phyloP scores from a whole-genome alignment of 2,888 invertebrate species.

The Icerya purchasi region DNA sequence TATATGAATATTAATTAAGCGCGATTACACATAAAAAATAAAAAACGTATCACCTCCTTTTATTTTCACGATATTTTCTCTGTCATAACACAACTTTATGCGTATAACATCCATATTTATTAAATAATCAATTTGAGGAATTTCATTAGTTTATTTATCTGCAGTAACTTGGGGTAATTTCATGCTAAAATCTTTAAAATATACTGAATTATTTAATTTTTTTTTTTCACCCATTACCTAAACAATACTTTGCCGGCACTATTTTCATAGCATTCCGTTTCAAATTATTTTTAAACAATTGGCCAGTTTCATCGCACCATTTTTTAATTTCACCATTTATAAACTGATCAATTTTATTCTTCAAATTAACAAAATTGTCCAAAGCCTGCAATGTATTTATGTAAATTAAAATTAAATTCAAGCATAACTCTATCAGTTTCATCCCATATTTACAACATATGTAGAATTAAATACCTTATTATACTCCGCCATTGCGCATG shows the following conservation, averaged over 20 bases:
- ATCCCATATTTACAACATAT: neutral
- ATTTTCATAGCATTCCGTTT: slow-evolving; percentile 6
- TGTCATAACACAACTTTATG: too few relatives aligned
- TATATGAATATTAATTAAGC: too few relatives aligned
- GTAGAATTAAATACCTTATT: neutral
- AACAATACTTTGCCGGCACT: neutral
- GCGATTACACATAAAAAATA: too few relatives aligned
- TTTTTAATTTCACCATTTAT: slow-evolving; percentile 1
- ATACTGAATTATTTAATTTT: neutral
- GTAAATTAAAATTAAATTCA: neutral
- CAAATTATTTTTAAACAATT: neutral
- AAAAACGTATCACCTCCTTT: too few relatives aligned
- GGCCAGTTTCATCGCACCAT: neutral
- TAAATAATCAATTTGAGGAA: too few relatives aligned
- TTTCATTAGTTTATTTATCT: too few relatives aligned
- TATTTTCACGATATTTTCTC: too few relatives aligned
- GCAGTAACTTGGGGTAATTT: too few relatives aligned
- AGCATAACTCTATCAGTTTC: neutral
- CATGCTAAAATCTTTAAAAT: neutral
- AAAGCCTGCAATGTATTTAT: slow-evolving; percentile 1
- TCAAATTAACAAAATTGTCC: neutral
- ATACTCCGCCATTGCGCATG: too few relatives aligned
- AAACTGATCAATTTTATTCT: neutral
- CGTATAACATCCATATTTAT: too few relatives aligned
- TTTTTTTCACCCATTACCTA: neutral